Evolutionary conservation across 30 jellyfish, hydroid and myxozoan species (phyloP), one percentile per base, ranked within the genome.

Genomic region (Pelagia noctiluca): DNA sequence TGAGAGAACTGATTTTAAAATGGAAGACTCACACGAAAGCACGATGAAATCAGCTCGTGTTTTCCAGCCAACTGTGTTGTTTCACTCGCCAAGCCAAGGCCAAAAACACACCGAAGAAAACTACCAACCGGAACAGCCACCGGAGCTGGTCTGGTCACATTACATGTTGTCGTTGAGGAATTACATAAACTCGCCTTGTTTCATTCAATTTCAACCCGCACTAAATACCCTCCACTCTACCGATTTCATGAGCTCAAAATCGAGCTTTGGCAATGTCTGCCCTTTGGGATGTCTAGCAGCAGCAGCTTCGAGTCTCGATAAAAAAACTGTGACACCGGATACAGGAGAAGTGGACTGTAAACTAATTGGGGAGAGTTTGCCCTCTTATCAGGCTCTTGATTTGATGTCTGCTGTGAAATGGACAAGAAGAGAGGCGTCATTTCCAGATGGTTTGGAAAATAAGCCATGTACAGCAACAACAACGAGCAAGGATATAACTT

Each of bases 251-350:
- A 18, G 49, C 48, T n/a, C 29, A 62, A 33, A 61, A 47, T 36
- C 22, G 26, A 33, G 5, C 37, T 12, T 63, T 62, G 48, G 24
- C 76, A 24, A 81, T 13, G 12, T 23, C 67, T 65, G 84, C 35
- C 84, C 84, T 34, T 60, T 50, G 19, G 91, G 84, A 32, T 81
- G 91, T 42, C 30, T 60, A 4, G 22, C 50, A 28, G 71, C 71
- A 4, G 22, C 50, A 28, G 71, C 68, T 26, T 31, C 68, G 12
- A 47, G 77, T 50, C 78, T 70, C 2, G 75, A 79, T 47, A 69
- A 81, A 18, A 60, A 60, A 36, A 4, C 16, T 60, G 10, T 32
- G 29, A 19, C 57, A 26, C 34, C 76, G 11, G 68, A 52, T 19
- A 52, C 12, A 8, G 21, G 68, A 5, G n/a, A n/a, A n/a, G n/a